Percentiles rank a stretch among this genome's conserved stretches.
Evolutionary conservation across 2,888 invertebrate genomes (phyloP).

Genomic region (Girardia tigrina): DNA sequence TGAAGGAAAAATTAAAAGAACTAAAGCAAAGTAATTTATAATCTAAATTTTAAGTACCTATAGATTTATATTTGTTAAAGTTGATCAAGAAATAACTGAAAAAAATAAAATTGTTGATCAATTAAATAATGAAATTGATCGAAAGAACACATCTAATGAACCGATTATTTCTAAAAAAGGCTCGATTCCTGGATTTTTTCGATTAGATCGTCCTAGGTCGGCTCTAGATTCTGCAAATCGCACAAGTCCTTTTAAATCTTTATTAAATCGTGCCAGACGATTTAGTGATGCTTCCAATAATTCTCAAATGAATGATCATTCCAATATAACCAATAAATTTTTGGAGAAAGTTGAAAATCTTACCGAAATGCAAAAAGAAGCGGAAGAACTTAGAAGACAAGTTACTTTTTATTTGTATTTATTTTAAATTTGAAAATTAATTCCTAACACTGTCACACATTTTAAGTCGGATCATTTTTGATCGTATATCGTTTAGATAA

Average conservation of each 20-base stretch:
- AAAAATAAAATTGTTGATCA: slow-evolving; percentile 4
- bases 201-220: background rate
- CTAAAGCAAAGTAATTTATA: background rate
- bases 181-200: background rate
- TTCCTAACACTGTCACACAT: no score
- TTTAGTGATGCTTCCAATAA: background rate
- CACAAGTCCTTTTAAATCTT: background rate
- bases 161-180: background rate
- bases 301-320: background rate
- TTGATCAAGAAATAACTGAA: background rate
- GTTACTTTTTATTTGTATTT: background rate
- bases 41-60: background rate
- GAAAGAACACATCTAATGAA: background rate
- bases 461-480: no score
- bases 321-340: background rate
- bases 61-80: background rate
- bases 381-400: background rate
- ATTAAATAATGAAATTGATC: background rate
- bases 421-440: background rate
- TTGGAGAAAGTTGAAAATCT: slow-evolving; percentile 1
- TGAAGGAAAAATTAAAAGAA: background rate
- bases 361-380: slow-evolving; percentile 12
- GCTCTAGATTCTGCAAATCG: background rate
- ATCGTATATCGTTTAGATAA: no score
- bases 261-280: background rate